Evolutionary conservation across 2,113 vertebrate genomes (phyloP), one percentile per base, ranked within the genome.

Genomic region (Eubucco bourcierii): DNA sequence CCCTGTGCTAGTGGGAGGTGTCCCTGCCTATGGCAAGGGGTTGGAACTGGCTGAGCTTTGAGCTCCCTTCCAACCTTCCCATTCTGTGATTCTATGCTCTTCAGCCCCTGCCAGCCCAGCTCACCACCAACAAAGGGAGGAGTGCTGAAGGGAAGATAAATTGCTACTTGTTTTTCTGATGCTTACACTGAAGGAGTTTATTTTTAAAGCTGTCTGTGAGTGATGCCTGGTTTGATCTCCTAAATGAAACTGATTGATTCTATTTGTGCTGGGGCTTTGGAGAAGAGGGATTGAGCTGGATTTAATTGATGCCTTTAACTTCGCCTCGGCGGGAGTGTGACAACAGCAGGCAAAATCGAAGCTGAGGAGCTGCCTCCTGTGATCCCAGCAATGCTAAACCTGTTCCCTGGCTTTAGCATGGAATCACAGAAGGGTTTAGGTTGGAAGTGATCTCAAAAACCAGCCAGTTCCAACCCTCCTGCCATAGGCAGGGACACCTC

Each of bases 221-320:
- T 84, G 89, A 87, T 27, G 60, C 60, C 82, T 91, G 82, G 60
- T 50, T 93, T 83, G 91, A 87, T 89, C 78, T 79, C 41, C 94
- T 93, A 77, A 89, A 80, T 84, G 85, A 93, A 91, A 67, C 74
- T 75, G 91, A 91, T 86, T 90, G 80, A 87, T 93, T 87, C 65
- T 73, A 18, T 93, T 91, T 80, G 85, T 74, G 46, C 59, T 65
- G 86, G 74, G 88, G 60, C 79, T 44, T 17, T 12, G 70, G 56
- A 84, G 64, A 46, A 84, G 82, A 83, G 64, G 74, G 85, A 72
- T 39, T 11, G 82, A 87, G 70, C 44, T 77, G 78, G 68, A 33
- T 80, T 80, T 83, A 71, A 91, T 91, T 88, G 66, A 86, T 59
- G 16, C 29, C 0, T 88, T 89, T 76, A 80, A 71, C 68, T 93